Evolutionary conservation across 1,140 invertebrate genomes (phyloP).

Genomic region (Heliconius melpomene): DNA sequence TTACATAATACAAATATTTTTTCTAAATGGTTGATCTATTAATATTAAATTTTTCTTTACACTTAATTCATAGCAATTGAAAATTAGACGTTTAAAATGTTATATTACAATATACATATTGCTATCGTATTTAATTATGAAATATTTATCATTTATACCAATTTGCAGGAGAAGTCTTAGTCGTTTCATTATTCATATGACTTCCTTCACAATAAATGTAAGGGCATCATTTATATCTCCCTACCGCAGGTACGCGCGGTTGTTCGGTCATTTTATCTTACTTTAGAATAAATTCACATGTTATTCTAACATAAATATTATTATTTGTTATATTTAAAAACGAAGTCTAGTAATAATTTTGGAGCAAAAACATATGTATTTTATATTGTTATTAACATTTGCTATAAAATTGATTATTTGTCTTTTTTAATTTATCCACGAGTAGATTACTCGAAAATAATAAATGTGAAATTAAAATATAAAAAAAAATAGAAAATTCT

Average conservation of each 20-base stretch:
- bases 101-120: neutral
- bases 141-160: constrained; percentile 12
- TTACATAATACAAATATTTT: no score
- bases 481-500: neutral
- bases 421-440: no score
- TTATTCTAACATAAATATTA: neutral
- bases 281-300: constrained; percentile 13
- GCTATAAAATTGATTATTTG: no score
- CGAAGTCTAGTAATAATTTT: neutral
- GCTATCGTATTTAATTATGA: constrained; percentile 3
- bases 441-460: no score
- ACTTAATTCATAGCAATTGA: neutral
- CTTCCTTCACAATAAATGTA: constrained; percentile 40
- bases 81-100: neutral
- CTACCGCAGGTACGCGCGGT: constrained; percentile 34
- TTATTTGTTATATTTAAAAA: neutral
- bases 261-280: constrained; percentile 39
- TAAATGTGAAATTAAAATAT: neutral
- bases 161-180: constrained; percentile 25
- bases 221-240: constrained; percentile 40
- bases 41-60: neutral
- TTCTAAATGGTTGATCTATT: no score
- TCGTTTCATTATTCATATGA: constrained; percentile 42
- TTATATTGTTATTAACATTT: no score
- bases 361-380: neutral